Evolutionary conservation across 2,797 vertebrate species (phyloP).

Genomic region (Aldrovandia affinis): DNA sequence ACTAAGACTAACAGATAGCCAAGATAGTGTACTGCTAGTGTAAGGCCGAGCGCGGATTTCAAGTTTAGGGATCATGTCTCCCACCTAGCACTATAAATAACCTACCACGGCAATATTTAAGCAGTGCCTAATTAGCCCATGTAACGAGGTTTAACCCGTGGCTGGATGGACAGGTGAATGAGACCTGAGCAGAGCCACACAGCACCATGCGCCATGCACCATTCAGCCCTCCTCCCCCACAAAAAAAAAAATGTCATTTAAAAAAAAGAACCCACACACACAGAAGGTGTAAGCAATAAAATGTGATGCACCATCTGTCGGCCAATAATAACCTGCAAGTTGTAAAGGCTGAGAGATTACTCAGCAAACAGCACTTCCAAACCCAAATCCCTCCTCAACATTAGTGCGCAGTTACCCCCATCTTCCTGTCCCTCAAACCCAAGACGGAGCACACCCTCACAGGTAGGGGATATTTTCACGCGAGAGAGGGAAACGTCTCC

Average conservation of each 20-base stretch:
- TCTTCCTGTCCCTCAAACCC: not conserved
- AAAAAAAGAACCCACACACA: slow-evolving; percentile 69
- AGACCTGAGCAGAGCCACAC: no score
- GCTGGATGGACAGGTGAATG: slow-evolving; percentile 15
- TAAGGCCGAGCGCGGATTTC: not conserved
- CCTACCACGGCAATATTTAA: not conserved
- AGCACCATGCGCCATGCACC: not conserved
- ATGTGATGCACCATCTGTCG: slow-evolving; percentile 92
- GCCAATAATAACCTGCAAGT: slow-evolving; percentile 93
- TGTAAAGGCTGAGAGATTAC: slow-evolving; percentile 89
- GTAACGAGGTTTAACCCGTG: slow-evolving; percentile 14
- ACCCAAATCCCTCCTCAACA: slow-evolving; percentile 52
- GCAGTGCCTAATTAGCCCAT: slow-evolving; percentile 12
- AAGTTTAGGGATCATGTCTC: not conserved
- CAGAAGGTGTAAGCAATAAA: slow-evolving; percentile 96
- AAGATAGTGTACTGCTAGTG: not conserved
- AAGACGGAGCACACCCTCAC: slow-evolving; percentile 39
- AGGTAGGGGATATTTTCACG: no score
- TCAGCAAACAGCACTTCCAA: slow-evolving; percentile 84
- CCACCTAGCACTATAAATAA: not conserved
- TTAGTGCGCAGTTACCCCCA: slow-evolving; percentile 40
- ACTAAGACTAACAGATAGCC: not conserved
- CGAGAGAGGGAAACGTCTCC: no score
- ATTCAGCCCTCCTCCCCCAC: not conserved
- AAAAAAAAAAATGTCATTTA: not conserved